Base-by-base conservation (phyloP, 2,797 vertebrate genomes). In the Emys orbicularis region DNA sequence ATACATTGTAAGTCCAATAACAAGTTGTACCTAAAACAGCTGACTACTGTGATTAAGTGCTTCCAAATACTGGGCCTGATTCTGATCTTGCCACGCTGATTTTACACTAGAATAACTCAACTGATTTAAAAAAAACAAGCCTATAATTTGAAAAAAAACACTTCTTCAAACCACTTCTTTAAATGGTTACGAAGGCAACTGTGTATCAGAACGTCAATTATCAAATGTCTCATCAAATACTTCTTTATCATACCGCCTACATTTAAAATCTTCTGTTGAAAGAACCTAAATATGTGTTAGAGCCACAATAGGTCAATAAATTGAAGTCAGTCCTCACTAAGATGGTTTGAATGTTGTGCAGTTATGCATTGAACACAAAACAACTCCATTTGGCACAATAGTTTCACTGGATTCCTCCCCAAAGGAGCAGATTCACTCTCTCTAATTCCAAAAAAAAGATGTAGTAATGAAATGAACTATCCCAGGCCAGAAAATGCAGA, bases 401-500 rank as follows among this genome's bases (percentile, higher is more conserved):
- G 0, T 65, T 97, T 95, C 84, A 41, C 34, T 97, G 94, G 88
- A 97, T 95, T 96, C 80, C 81, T 95, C 88, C 94, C 92, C 90
- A 79, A 88, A 96, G 92, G 93, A 97, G 92, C 80, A 97, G 91
- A 95, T 96, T 95, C 93, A 34, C 50, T 95, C 94, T 92, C 93
- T 88, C 79, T 87, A 76, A 94, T 34, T 72, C 95, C 72, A 81
- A 85, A 83, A 68, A 97, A 96, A 82, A 18, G 95, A 93, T 96
- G 82, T 61, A 96, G 76, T 92, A 97, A 96, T 92, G 82, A 98
- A 97, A 96, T 79, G 90, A 97, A 81, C 91, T 74, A 93, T 92
- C 52, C 81, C 41, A 83, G 79, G 92, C 93, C 95, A 92, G 97
- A 95, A 94, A 98, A 93, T 89, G 79, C 90, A 97, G 95, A 97